A percentile compares a stretch with the other conserved stretches of the same genome.
phyloP scores from a whole-genome alignment of 2,113 vertebrate genomes.

The Crotalus horridus region DNA sequence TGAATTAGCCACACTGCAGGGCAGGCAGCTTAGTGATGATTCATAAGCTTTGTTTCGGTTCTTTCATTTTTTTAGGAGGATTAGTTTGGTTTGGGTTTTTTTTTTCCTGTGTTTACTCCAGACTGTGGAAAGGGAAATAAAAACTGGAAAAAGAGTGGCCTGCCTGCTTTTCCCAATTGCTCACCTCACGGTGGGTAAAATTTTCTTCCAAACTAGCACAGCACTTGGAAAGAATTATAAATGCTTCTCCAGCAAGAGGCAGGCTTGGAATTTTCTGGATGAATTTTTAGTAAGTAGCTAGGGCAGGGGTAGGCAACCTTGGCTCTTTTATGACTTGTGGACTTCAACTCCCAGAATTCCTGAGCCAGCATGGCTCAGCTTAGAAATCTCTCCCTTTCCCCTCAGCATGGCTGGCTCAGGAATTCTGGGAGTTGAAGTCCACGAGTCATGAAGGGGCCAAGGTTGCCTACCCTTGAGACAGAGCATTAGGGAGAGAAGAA shows the following conservation, averaged over 20 bases:
- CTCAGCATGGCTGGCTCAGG: too few relatives aligned
- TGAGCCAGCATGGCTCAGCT: too few relatives aligned
- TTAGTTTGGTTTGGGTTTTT: not conserved
- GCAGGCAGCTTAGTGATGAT: not conserved
- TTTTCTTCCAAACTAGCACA: constrained; percentile 57
- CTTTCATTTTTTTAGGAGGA: not conserved
- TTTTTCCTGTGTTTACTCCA: not conserved
- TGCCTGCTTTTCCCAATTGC: not conserved
- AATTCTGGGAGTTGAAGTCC: too few relatives aligned
- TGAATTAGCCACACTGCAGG: not conserved
- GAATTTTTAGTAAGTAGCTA: constrained; percentile 63
- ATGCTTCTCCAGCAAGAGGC: constrained; percentile 50
- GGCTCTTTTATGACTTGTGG: too few relatives aligned
- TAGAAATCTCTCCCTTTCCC: too few relatives aligned
- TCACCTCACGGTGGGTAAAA: constrained; percentile 63
- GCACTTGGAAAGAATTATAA: constrained; percentile 57
- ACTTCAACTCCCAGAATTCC: too few relatives aligned
- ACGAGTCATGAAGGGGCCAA: too few relatives aligned
- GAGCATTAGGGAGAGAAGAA: not conserved
- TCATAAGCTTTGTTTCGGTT: not conserved
- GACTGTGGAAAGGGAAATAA: not conserved
- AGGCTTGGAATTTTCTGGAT: constrained; percentile 62
- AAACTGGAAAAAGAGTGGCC: not conserved
- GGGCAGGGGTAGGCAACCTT: too few relatives aligned
- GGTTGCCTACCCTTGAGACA: too few relatives aligned